phyloP scores from a whole-genome alignment of 2,888 invertebrate species.

The Latheticus oryzae region DNA sequence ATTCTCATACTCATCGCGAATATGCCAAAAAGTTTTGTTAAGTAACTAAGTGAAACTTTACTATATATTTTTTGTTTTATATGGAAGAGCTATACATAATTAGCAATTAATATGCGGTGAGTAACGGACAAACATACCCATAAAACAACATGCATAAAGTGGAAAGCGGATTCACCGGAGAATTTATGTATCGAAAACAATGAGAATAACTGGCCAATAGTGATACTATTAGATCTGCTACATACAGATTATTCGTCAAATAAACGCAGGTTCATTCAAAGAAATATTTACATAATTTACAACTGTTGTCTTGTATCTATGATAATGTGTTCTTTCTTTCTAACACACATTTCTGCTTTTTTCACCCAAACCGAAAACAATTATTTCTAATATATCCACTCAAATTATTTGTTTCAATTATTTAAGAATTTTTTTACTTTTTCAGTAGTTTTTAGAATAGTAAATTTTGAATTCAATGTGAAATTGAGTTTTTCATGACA shows the following conservation, averaged over 20 bases:
- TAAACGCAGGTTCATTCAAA: slow-evolving; percentile 34
- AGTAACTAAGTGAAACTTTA: background rate
- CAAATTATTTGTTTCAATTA: too few relatives aligned
- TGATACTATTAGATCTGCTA: slow-evolving; percentile 48
- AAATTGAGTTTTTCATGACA: too few relatives aligned
- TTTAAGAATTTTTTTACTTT: too few relatives aligned
- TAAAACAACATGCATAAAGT: slow-evolving; percentile 53
- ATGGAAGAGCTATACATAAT: slow-evolving; percentile 46
- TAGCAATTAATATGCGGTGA: slow-evolving; percentile 54
- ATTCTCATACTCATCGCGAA: too few relatives aligned
- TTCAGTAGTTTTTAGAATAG: too few relatives aligned
- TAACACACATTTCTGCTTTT: too few relatives aligned
- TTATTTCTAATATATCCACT: too few relatives aligned
- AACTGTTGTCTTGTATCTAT: too few relatives aligned
- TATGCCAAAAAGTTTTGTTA: slow-evolving; percentile 10
- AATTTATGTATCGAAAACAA: slow-evolving; percentile 62
- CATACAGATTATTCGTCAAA: slow-evolving; percentile 43
- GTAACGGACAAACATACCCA: slow-evolving; percentile 48
- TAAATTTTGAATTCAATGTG: too few relatives aligned
- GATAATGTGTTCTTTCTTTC: too few relatives aligned
- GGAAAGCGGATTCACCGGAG: slow-evolving; percentile 56
- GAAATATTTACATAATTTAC: slow-evolving; percentile 7
- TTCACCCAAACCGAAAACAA: too few relatives aligned
- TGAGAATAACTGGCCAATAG: slow-evolving; percentile 56
- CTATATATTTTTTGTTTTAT: slow-evolving; percentile 10